Evolutionary conservation across 2,797 vertebrate genomes (phyloP).

Genomic region (Clarias fuscus): DNA sequence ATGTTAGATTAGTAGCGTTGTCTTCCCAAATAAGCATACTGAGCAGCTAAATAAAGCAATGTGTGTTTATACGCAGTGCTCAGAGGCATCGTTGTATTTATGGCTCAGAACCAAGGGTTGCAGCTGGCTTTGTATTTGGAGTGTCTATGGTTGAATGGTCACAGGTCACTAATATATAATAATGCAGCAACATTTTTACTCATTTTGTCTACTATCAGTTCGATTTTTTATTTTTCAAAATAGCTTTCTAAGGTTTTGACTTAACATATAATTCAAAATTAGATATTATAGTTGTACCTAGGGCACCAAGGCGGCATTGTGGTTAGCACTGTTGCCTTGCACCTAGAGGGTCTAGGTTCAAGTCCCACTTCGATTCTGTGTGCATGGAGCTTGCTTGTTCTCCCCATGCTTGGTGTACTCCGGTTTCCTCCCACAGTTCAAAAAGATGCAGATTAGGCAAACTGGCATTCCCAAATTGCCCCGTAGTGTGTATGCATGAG

Average conservation of each 20-base stretch:
- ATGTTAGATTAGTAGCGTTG: not conserved
- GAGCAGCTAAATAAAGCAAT: conserved; percentile 16
- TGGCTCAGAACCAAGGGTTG: not conserved
- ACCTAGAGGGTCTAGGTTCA: too few relatives aligned
- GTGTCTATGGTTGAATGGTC: not conserved
- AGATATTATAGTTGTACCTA: not conserved
- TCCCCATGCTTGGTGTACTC: too few relatives aligned
- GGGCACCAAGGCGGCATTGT: too few relatives aligned
- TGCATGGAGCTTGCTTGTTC: too few relatives aligned
- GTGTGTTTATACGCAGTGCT: conserved; percentile 5
- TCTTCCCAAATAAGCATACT: not conserved
- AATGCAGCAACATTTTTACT: not conserved
- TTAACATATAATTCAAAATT: not conserved
- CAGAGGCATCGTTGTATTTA: not conserved
- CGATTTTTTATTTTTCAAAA: not conserved
- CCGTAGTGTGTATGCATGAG: too few relatives aligned
- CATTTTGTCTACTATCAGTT: not conserved
- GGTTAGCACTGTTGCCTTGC: too few relatives aligned
- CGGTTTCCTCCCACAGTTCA: too few relatives aligned
- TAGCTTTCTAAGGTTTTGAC: not conserved
- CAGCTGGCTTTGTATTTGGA: not conserved
- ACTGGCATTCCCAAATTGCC: too few relatives aligned
- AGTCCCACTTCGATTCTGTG: too few relatives aligned
- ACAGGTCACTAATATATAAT: not conserved
- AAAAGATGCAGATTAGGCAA: too few relatives aligned